phyloP scores from a whole-genome alignment of 2,888 invertebrate genomes.

The Plebejus anna region DNA sequence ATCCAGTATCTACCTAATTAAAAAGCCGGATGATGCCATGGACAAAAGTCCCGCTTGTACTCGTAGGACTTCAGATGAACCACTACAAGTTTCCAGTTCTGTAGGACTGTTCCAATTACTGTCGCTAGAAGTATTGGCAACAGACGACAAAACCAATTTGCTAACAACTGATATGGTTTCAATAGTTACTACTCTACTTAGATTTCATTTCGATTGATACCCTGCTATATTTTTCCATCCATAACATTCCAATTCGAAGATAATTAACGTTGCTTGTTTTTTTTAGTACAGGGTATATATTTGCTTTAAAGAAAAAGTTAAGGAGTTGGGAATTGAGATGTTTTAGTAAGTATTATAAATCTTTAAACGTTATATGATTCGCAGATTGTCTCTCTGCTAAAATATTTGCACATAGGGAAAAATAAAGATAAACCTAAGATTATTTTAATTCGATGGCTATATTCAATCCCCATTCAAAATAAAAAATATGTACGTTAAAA shows the following conservation, averaged over 20 bases:
- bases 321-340: too few species aligned
- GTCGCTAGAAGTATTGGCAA: neutral
- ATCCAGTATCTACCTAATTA: neutral
- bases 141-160: conserved; percentile 28
- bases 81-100: conserved; percentile 18
- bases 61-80: conserved; percentile 8
- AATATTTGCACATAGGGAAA: neutral
- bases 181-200: conserved; percentile 62
- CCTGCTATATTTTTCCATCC: conserved; percentile 45
- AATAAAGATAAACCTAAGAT: neutral
- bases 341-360: too few species aligned
- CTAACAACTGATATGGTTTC: conserved; percentile 57
- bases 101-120: conserved; percentile 11
- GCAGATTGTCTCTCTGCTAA: too few species aligned
- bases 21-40: neutral
- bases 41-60: neutral
- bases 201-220: conserved; percentile 48
- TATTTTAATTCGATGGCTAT: neutral
- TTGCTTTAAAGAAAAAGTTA: too few species aligned
- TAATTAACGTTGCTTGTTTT: neutral
- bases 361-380: too few species aligned
- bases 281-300: neutral
- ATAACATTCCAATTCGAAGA: neutral
- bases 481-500: neutral
- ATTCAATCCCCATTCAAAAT: neutral